phyloP scores from a whole-genome alignment of 1,140 invertebrate genomes.

The Conus betulinus region DNA sequence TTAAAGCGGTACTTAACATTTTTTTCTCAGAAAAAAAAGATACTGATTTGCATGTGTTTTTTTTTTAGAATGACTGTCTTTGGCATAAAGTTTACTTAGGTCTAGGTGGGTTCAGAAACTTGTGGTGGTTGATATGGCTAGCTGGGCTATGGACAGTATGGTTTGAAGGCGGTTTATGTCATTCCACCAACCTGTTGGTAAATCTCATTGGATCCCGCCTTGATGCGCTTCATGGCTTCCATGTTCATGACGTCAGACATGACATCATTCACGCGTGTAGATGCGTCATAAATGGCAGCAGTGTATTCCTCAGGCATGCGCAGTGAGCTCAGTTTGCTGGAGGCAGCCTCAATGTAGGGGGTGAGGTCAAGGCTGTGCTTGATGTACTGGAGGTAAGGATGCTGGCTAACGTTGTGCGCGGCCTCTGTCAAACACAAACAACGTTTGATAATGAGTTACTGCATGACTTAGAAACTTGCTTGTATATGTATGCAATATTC shows the following conservation, averaged over 20 bases:
- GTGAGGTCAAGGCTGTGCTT: constrained; percentile 4
- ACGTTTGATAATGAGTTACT: too few species aligned
- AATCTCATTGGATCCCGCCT: constrained; percentile 22
- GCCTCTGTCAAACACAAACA: background rate
- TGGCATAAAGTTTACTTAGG: too few species aligned
- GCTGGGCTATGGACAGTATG: too few species aligned
- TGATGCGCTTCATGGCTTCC: constrained; percentile 33
- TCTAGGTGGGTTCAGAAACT: too few species aligned
- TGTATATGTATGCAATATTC: too few species aligned
- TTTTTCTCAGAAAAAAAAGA: too few species aligned
- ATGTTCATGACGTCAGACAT: constrained; percentile 37
- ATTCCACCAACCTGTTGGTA: constrained; percentile 43
- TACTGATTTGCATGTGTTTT: too few species aligned
- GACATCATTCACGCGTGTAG: constrained; percentile 42
- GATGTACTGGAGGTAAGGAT: background rate
- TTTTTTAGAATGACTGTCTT: too few species aligned
- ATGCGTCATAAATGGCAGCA: constrained; percentile 48
- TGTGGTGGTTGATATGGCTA: too few species aligned
- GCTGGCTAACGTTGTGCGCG: background rate
- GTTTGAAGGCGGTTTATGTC: background rate
- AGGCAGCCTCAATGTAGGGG: background rate
- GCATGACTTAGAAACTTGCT: too few species aligned
- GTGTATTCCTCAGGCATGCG: constrained; percentile 49
- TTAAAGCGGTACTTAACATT: too few species aligned
- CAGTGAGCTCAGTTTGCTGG: background rate